phyloP scores from a whole-genome alignment of 2,888 invertebrate genomes.

The Callimorpha dominula region DNA sequence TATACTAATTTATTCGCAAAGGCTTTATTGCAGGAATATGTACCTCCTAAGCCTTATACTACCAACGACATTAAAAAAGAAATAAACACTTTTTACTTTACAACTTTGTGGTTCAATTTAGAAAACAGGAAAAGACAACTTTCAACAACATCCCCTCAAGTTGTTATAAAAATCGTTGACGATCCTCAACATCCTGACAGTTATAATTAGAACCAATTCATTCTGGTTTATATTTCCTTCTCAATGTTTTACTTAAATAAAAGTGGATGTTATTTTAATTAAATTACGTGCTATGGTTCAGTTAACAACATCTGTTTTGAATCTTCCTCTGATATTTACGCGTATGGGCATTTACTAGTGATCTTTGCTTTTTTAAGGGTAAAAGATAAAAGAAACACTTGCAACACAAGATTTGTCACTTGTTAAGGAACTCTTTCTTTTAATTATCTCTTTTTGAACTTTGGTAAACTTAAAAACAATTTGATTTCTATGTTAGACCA shows the following conservation, averaged over 20 bases:
- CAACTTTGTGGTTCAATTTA: neutral
- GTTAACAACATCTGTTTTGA: slow-evolving; percentile 35
- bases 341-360: slow-evolving; percentile 11
- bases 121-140: slow-evolving; percentile 13
- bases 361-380: slow-evolving; percentile 27
- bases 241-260: slow-evolving; percentile 21
- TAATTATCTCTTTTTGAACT: too few species aligned
- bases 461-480: neutral
- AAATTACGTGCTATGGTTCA: slow-evolving; percentile 17
- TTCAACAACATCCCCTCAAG: slow-evolving; percentile 15
- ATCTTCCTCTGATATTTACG: slow-evolving; percentile 19
- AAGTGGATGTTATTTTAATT: slow-evolving; percentile 20
- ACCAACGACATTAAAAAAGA: neutral
- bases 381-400: neutral
- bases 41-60: neutral
- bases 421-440: neutral
- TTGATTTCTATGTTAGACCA: too few species aligned
- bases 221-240: slow-evolving; percentile 21
- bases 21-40: neutral
- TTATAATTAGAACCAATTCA: slow-evolving; percentile 1
- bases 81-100: slow-evolving; percentile 2
- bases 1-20: too few species aligned
- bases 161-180: slow-evolving; percentile 11
- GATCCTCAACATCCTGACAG: slow-evolving; percentile 18
- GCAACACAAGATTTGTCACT: neutral